Percentiles rank a stretch among this genome's conserved stretches.
Evolutionary conservation across 2,888 invertebrate genomes (phyloP).

Genomic region (Caenorhabditis sp.): DNA sequence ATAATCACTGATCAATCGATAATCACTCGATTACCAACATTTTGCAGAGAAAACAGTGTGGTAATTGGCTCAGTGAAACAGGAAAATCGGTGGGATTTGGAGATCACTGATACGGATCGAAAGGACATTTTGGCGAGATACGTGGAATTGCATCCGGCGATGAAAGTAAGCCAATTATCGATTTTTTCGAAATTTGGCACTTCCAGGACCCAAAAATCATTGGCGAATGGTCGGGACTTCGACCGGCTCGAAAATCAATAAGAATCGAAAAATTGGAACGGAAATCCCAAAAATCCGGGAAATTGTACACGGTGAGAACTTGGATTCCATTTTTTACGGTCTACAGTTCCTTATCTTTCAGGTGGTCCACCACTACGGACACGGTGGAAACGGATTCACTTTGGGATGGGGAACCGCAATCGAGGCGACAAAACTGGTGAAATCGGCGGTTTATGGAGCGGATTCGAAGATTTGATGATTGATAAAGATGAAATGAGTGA

Average conservation of each 20-base stretch:
- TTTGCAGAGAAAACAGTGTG: constrained; percentile 67
- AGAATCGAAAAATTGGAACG: constrained; percentile 62
- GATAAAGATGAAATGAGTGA: no score
- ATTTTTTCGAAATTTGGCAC: no score
- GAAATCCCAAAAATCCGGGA: constrained; percentile 25
- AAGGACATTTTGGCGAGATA: constrained; percentile 75
- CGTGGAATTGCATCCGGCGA: constrained; percentile 71
- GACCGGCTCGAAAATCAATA: constrained; percentile 70
- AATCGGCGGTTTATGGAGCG: constrained; percentile 1
- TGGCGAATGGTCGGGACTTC: constrained; percentile 73
- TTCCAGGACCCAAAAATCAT: constrained; percentile 72
- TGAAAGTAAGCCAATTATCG: constrained; percentile 73
- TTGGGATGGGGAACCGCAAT: constrained; percentile 76
- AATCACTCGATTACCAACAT: neutral
- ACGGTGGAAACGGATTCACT: constrained; percentile 76
- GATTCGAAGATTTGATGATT: constrained; percentile 1
- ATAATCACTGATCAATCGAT: constrained; percentile 3
- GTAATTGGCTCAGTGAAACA: constrained; percentile 77
- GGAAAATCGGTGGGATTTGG: constrained; percentile 67
- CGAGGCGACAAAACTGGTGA: constrained; percentile 59
- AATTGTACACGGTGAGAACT: constrained; percentile 54
- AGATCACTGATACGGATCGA: constrained; percentile 75
- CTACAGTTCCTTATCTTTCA: constrained; percentile 40
- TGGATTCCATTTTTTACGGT: no score
- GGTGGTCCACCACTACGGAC: constrained; percentile 77